Percentiles rank a stretch among this genome's conserved stretches.
Conservation (phyloP, 1,140 invertebrate genomes). For the Drosophila tristis region DNA sequence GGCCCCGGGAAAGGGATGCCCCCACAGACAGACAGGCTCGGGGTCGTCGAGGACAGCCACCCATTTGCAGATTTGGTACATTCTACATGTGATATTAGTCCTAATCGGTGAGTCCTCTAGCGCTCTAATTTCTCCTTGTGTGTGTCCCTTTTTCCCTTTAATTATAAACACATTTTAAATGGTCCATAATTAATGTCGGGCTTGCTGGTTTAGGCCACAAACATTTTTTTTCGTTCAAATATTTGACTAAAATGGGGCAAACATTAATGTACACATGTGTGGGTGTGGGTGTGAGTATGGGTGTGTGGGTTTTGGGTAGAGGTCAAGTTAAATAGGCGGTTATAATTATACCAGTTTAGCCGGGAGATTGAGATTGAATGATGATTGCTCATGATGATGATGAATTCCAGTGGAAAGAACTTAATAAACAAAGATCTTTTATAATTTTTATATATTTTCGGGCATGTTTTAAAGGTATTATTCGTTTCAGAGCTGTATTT, state of each 20-base stretch:
- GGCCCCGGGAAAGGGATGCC: slow-evolving; percentile 30
- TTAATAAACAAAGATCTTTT: neutral
- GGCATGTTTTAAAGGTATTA: too few species aligned
- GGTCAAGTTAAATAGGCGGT: slow-evolving; percentile 4
- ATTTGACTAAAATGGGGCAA: neutral
- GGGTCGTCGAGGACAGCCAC: slow-evolving; percentile 40
- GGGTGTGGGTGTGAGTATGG: neutral
- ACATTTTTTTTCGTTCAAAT: slow-evolving; percentile 8
- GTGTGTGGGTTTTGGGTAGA: neutral
- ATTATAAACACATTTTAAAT: slow-evolving; percentile 61
- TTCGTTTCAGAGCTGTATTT: too few species aligned
- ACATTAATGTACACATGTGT: slow-evolving; percentile 14
- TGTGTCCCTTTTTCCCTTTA: slow-evolving; percentile 1
- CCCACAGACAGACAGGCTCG: slow-evolving; percentile 42
- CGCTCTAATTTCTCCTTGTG: neutral
- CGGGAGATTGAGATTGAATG: slow-evolving; percentile 1
- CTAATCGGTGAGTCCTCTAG: slow-evolving; percentile 75
- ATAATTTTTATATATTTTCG: too few species aligned
- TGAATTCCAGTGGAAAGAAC: neutral
- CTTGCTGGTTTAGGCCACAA: slow-evolving; percentile 1
- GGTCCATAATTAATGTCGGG: slow-evolving; percentile 56
- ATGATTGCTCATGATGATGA: neutral
- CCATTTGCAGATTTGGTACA: slow-evolving; percentile 74
- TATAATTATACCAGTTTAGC: slow-evolving; percentile 24
- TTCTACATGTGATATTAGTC: slow-evolving; percentile 83